Conservation (phyloP, 2,797 vertebrate genomes). For the Dendrocincla fuliginosa region DNA sequence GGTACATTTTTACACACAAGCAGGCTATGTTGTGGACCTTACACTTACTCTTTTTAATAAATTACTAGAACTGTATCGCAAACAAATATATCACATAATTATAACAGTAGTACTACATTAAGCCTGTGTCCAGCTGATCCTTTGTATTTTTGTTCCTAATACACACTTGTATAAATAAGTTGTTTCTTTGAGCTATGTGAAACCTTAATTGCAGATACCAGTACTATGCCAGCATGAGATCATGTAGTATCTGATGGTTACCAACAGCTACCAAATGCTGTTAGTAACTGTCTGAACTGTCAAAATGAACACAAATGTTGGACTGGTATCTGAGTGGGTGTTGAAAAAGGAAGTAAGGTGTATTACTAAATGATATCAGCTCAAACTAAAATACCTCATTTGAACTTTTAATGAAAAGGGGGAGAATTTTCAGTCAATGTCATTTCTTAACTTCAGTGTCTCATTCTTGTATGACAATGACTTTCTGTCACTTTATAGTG, state of each 20-base stretch:
- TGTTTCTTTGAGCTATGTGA: background rate
- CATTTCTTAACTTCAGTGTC: background rate
- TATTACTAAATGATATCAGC: background rate
- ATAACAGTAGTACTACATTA: background rate
- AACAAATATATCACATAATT: background rate
- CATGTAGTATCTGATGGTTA: background rate
- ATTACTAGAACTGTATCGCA: background rate
- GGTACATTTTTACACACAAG: background rate
- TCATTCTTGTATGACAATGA: background rate
- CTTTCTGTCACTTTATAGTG: conserved; percentile 3
- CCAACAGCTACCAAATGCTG: conserved; percentile 1
- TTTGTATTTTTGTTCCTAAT: background rate
- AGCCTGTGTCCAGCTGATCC: background rate
- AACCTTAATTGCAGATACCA: background rate
- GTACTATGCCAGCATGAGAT: background rate
- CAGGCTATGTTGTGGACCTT: background rate
- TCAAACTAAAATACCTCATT: background rate
- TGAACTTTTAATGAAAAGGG: background rate
- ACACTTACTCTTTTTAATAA: background rate
- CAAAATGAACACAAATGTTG: background rate
- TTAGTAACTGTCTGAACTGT: background rate
- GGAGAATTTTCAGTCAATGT: background rate
- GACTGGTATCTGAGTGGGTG: background rate
- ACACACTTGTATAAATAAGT: background rate
- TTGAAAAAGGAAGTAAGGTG: background rate